phyloP scores from a whole-genome alignment of 2,888 invertebrate species.

The Pristionchus entomophagus region DNA sequence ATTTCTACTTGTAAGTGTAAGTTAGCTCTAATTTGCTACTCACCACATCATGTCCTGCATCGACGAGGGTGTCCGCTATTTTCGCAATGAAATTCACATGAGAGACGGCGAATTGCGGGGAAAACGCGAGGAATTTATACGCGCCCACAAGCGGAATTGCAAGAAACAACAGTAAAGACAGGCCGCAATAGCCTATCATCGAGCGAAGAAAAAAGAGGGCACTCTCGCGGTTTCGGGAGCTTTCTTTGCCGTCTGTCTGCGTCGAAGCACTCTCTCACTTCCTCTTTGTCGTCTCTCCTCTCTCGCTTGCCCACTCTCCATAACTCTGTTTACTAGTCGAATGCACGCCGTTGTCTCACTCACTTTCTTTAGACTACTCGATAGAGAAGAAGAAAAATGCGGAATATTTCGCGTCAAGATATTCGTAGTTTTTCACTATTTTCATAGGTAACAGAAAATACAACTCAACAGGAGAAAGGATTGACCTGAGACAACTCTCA shows the following conservation, averaged over 20 bases:
- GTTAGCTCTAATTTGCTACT: too few relatives aligned
- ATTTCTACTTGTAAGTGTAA: too few relatives aligned
- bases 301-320: not conserved
- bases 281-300: not conserved
- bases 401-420: too few relatives aligned
- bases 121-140: not conserved
- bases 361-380: not conserved
- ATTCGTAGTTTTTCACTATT: too few relatives aligned
- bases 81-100: constrained; percentile 2
- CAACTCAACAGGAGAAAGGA: too few relatives aligned
- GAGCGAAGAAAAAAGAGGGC: too few relatives aligned
- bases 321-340: not conserved
- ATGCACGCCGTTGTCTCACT: not conserved
- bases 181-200: too few relatives aligned
- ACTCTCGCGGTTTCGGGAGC: too few relatives aligned
- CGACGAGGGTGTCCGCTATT: not conserved
- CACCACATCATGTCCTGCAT: constrained; percentile 3
- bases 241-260: not conserved
- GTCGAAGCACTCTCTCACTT: not conserved
- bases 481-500: too few relatives aligned
- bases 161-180: too few relatives aligned
- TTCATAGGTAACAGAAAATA: too few relatives aligned
- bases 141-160: too few relatives aligned
- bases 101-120: constrained; percentile 17
- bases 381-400: not conserved